Evolutionary conservation across 2,797 vertebrate genomes (phyloP), one percentile per base, ranked within the genome.

Genomic region (Melopsittacus undulatus): DNA sequence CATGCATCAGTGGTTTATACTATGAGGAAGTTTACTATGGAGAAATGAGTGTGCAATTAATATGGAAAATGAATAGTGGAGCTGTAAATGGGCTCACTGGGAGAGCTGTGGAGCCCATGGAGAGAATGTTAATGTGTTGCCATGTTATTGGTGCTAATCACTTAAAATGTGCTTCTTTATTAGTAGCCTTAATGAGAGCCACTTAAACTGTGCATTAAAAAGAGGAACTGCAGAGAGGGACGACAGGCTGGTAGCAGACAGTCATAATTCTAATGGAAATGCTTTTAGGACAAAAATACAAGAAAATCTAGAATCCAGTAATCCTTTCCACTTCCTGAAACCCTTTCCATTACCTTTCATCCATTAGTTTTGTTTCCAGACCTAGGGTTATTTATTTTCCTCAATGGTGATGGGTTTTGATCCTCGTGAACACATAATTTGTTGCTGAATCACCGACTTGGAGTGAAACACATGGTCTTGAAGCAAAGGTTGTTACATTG

Each of bases 161-260:
- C 97, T 97, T 97, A 95, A 97, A 97, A 97, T 96, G 95, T 75
- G 94, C 57, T 97, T 91, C 97, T 97, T 97, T 97, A 97, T 98
- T 97, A 98, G 98, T 91, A 51, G 97, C 95, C 96, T 95, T 98
- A 97, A 97, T 97, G 98, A 97, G 98, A 97, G 96, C 96, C 97
- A 97, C 97, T 98, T 97, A 97, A 96, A 97, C 92, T 84, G 95
- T 85, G 96, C 97, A 97, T 98, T 98, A 98, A 97, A 93, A 97
- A 97, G 97, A 97, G 96, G 92, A 95, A 97, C 96, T 92, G 97
- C 92, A 43, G 97, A 89, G 96, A 85, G 85, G 94, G 96, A 91
- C 3, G 68, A 85, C 78, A 66, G 95, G 38, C 96, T 54, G 92
- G 96, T 88, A 95, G 96, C 97, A 96, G 92, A 96, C 96, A 70